Evolutionary conservation across 2,113 vertebrate genomes (phyloP), one percentile per base, ranked within the genome.

Genomic region (Esox niger): DNA sequence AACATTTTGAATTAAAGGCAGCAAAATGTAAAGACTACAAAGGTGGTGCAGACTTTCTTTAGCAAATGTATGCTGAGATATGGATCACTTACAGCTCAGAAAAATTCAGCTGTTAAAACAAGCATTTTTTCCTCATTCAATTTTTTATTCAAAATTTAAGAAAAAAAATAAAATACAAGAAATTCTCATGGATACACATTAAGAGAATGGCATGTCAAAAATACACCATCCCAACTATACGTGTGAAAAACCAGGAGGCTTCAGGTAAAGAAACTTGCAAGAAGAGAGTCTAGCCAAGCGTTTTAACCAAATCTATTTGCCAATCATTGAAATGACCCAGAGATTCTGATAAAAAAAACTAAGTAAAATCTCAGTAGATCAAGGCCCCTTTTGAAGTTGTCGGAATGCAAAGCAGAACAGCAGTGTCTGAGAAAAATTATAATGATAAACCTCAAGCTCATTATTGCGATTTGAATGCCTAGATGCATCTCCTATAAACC

Each of bases 261-360:
- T 93, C 93, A 93, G 92, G 94, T 93, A 96, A 91, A 94, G 90
- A 95, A n/a, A 90, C 89, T 85, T 85, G 88, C 76, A 82, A 85
- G 77, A 87, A 84, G 80, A 87, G 75, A 79, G 66, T 82, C 80
- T 81, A 86, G 82, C 82, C 79, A 85, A 81, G 74, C 68, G 70
- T 21, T 77, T 75, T 79, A 35, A 82, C 65, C 82, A 79, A 66
- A 73, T 70, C 52, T 66, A 64, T 73, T 77, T 70, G 69, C 35
- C 76, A 79, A 79, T 82, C 79, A 86, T 69, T 73, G 79, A 80
- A 86, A 69, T 78, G 82, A 88, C 74, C 84, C 73, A 87, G 46
- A 84, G 77, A 86, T 78, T 78, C 56, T 69, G 60, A 21, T 72
- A 64, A 78, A 81, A 68, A 8, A 52, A 52, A 23, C n/a, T 1